A percentile compares a stretch with the other conserved stretches of the same genome.
phyloP scores from a whole-genome alignment of 2,113 vertebrate genomes.

The Willisornis vidua region DNA sequence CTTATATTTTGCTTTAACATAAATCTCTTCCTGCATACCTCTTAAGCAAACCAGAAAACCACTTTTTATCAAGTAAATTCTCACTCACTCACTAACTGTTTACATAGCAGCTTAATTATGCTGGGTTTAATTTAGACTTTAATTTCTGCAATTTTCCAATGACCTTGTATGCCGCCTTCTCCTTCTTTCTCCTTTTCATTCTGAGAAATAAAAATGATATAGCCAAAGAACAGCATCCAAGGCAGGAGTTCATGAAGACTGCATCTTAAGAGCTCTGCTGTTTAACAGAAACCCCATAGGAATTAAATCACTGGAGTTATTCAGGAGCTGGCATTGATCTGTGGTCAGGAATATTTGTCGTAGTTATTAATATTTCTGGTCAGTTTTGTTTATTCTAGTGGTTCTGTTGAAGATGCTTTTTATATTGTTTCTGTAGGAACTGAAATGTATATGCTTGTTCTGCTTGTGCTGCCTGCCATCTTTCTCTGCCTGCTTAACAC shows the following conservation, averaged over 20 bases:
- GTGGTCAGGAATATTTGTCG: neutral
- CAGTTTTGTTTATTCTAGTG: neutral
- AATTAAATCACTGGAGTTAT: neutral
- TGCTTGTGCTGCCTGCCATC: neutral
- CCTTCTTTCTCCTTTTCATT: neutral
- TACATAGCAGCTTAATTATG: neutral
- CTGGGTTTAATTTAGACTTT: neutral
- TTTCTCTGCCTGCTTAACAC: neutral
- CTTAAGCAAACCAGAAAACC: neutral
- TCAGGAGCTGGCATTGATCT: neutral
- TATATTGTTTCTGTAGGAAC: neutral
- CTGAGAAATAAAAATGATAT: neutral
- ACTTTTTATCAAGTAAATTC: neutral
- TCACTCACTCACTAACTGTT: neutral
- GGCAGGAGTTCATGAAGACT: neutral
- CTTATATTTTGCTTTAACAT: neutral
- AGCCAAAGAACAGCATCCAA: neutral
- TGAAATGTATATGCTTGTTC: neutral
- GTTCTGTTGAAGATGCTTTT: neutral
- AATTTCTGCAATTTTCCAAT: neutral
- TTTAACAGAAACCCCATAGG: neutral
- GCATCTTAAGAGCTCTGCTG: neutral
- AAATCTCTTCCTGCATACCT: neutral
- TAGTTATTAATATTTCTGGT: neutral
- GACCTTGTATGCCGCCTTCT: neutral